phyloP scores from a whole-genome alignment of 2,888 invertebrate genomes.

The Morpho achilles region DNA sequence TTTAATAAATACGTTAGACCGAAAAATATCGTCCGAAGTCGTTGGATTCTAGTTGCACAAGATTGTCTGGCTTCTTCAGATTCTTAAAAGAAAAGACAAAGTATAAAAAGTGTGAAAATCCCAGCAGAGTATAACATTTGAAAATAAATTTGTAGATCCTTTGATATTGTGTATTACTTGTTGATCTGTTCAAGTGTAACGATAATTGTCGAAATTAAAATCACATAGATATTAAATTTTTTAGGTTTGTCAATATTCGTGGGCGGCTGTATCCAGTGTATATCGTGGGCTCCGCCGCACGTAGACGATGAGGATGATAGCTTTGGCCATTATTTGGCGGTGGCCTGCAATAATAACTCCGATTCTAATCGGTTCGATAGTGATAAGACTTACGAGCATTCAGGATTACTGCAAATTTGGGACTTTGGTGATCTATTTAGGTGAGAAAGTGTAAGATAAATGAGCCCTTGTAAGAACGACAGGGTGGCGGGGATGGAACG shows the following conservation, averaged over 20 bases:
- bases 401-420: constrained; percentile 86
- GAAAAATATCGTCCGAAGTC: no score
- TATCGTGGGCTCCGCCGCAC: constrained; percentile 73
- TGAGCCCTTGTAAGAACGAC: no score
- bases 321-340: constrained; percentile 75
- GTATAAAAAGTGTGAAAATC: no score
- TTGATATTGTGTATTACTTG: no score
- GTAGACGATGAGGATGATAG: constrained; percentile 21
- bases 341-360: constrained; percentile 72
- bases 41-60: no score
- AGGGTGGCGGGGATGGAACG: no score
- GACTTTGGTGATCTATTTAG: constrained; percentile 69
- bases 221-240: constrained; percentile 8
- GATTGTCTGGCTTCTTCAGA: no score
- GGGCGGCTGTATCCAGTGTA: constrained; percentile 79
- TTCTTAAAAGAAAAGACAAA: no score
- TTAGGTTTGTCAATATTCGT: constrained; percentile 50
- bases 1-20: no score
- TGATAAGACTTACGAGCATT: constrained; percentile 53
- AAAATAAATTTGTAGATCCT: no score
- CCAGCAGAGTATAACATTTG: no score
- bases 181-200: not conserved
- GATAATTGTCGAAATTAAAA: not conserved
- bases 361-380: constrained; percentile 68
- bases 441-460: constrained; percentile 38